Conservation (phyloP, 2,113 vertebrate species). For the Okapia johnstoni region DNA sequence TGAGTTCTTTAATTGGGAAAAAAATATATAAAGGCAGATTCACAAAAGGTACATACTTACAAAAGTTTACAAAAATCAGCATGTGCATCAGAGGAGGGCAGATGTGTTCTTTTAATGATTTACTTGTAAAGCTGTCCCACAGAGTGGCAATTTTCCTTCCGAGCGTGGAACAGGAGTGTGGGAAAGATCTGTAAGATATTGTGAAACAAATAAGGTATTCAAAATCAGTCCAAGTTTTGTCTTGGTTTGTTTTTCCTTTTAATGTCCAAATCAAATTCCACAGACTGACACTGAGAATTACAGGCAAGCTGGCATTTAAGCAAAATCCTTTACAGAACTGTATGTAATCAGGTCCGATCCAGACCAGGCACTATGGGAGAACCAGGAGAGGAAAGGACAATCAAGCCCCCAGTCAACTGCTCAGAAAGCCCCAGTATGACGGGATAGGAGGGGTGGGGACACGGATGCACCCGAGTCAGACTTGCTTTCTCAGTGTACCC, state of each 20-base stretch:
- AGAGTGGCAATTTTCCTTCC: conserved; percentile 45
- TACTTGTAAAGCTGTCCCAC: conserved; percentile 68
- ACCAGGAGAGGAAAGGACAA: neutral
- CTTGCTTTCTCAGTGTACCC: neutral
- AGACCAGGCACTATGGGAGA: neutral
- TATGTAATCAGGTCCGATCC: neutral
- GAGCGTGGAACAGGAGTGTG: neutral
- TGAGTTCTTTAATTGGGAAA: neutral
- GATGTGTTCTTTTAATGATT: conserved; percentile 77
- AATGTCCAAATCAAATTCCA: neutral
- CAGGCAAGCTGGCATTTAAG: neutral
- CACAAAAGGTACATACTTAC: conserved; percentile 73
- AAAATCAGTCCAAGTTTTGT: neutral
- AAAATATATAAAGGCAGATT: neutral
- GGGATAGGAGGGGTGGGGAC: neutral
- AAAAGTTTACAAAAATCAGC: conserved; percentile 78
- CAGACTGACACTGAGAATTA: neutral
- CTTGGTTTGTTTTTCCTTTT: neutral
- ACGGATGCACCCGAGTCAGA: fast-evolving
- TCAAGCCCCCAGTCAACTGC: neutral
- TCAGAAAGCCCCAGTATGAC: neutral
- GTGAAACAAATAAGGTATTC: neutral
- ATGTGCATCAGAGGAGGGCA: conserved; percentile 77
- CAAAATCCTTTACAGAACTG: neutral
- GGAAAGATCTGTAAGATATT: conserved; percentile 53